Evolutionary conservation across 37 sponge, comb jelly and placozoan species (phyloP), one percentile per base, ranked within the genome.

Genomic region (Chondrosia reniformis): DNA sequence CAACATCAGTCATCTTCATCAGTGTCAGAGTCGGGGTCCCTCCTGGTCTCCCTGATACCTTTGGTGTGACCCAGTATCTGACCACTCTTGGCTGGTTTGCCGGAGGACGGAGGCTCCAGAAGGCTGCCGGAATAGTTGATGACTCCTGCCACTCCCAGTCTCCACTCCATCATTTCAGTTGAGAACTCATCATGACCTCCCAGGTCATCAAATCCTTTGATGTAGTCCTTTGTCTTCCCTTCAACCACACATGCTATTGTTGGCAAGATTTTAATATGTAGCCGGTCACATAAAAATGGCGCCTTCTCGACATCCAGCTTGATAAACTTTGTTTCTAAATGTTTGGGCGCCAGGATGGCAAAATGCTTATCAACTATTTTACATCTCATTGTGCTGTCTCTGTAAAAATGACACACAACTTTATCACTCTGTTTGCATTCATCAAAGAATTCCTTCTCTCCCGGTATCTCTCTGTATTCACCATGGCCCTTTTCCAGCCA

Each of bases 361-460:
- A 98, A 54, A 62, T 98, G 99, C 74, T 98, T 98, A 76, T 98
- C 99, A 33, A 98, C 94, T 77, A 98, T 98, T 63, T 95, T 90
- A 74, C 99, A 98, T 37, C 98, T 81, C 83, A 85, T 81, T 3
- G 96, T 93, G 0, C 87, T 77, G 55, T 89, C 93, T 0, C 94
- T 83, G 56, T 81, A 98, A 79, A 95, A 98, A 46, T 93, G 96
- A 63, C 91, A 88, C 33, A 98, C 94, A 19, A 98, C 88, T 33
- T 84, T 85, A n/a, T 88, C 80, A 46, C 85, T 95, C 44, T 90
- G 82, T 79, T 98, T 98, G 57, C 89, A 84, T 36, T 82, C 88
- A 19, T 90, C 93, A 80, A 98, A 98, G 74, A 98, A 98, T 74
- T 93, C 96, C 66, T 95, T 98, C 74, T 98, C 99, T 17, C 79